Percentiles rank a stretch among this genome's conserved stretches.
These are phyloP conservation scores for Drosophila bipectinata DNA, from an alignment of 1,140 invertebrate species.

Conservation along the genomic window DNA sequence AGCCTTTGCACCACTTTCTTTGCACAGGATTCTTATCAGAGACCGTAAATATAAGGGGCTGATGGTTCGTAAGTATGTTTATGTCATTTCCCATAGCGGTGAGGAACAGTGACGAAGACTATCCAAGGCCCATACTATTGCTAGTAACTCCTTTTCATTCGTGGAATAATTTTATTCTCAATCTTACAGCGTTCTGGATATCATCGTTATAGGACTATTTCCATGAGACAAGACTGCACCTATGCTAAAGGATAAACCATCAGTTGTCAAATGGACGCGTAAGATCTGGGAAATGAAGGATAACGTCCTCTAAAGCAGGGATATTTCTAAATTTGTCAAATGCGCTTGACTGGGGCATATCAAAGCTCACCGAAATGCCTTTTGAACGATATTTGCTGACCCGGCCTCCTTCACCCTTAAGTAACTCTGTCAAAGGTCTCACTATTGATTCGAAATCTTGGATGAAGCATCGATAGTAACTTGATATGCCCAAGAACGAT, in stretches of 20 bases:
- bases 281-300: too few species aligned
- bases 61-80: slow-evolving; percentile 20
- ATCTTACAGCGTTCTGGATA: background rate
- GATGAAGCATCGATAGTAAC: background rate
- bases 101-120: background rate
- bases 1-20: background rate
- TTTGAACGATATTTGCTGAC: slow-evolving; percentile 16
- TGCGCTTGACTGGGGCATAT: too few species aligned
- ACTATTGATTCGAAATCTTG: background rate
- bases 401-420: slow-evolving; percentile 21
- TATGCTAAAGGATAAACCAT: slow-evolving; percentile 28
- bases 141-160: slow-evolving; percentile 11
- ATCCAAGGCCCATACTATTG: slow-evolving; percentile 21
- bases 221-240: slow-evolving; percentile 12
- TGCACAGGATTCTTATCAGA: slow-evolving; percentile 6
- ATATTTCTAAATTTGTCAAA: too few species aligned
- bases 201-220: slow-evolving; percentile 13
- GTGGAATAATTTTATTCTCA: slow-evolving; percentile 12
- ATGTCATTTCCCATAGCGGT: slow-evolving; percentile 15
- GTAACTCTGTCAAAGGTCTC: slow-evolving; percentile 8
- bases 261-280: slow-evolving; percentile 58
- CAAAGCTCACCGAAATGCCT: too few species aligned
- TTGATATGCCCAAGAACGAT: background rate
- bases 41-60: slow-evolving; percentile 4
- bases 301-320: too few species aligned